Percentiles rank a stretch among this genome's conserved stretches.
Conservation (phyloP, 2,888 invertebrate genomes). For the Agriopis marginaria region DNA sequence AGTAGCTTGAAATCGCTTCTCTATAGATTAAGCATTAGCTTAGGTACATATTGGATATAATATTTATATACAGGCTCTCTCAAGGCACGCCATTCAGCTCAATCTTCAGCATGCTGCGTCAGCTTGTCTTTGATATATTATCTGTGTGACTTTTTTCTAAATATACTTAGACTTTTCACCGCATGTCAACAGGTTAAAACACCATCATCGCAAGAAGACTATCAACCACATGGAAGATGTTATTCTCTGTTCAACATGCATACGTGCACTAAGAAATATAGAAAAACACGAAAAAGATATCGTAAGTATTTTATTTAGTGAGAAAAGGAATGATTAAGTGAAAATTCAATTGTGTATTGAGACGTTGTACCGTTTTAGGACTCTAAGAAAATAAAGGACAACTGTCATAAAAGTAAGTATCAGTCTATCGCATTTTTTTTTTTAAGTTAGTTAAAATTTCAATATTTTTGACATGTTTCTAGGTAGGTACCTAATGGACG, state of each 20-base stretch:
- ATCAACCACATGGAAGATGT: constrained; percentile 80
- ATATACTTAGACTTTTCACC: neutral
- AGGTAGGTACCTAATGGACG: too few relatives aligned
- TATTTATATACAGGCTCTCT: too few relatives aligned
- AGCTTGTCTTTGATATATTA: too few relatives aligned
- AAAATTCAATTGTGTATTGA: constrained; percentile 9
- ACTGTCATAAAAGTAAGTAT: constrained; percentile 4
- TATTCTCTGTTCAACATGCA: constrained; percentile 76
- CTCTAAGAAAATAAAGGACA: constrained; percentile 17
- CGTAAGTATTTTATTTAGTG: constrained; percentile 59
- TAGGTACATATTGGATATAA: too few relatives aligned
- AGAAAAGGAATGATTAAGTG: neutral
- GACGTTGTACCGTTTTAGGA: constrained; percentile 15
- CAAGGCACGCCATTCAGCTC: too few relatives aligned
- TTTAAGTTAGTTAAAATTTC: neutral
- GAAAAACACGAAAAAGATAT: constrained; percentile 81
- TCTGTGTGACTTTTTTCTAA: too few relatives aligned
- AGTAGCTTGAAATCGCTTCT: neutral
- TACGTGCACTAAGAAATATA: constrained; percentile 69
- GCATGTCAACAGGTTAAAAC: constrained; percentile 66
- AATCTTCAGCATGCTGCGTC: too few relatives aligned
- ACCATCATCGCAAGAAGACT: constrained; percentile 80
- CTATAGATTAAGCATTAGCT: too few relatives aligned
- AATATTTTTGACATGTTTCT: too few relatives aligned
- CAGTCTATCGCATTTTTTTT: constrained; percentile 9